phyloP scores from a whole-genome alignment of 2,888 invertebrate species.

The Drosophila tripunctata region DNA sequence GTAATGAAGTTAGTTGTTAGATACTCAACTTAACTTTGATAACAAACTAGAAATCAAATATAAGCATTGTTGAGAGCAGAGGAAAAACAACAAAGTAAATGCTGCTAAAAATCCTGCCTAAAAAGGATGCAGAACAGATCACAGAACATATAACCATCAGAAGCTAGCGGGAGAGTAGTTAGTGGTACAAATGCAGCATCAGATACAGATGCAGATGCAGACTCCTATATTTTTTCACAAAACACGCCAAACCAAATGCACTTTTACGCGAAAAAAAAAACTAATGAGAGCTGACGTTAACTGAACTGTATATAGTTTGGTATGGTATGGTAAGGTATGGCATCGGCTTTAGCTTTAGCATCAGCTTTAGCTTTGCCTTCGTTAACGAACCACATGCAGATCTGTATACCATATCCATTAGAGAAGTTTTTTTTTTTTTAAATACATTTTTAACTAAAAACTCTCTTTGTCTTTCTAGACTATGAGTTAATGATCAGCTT shows the following conservation, averaged over 20 bases:
- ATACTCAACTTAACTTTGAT: not conserved
- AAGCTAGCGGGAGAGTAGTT: not conserved
- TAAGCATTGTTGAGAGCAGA: not conserved
- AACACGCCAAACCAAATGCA: slow-evolving; percentile 52
- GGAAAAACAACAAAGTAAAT: slow-evolving; percentile 1
- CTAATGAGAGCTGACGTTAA: slow-evolving; percentile 37
- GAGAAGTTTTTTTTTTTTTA: not conserved
- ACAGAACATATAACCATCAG: too few species aligned
- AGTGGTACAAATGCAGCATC: slow-evolving; percentile 8
- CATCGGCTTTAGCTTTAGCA: slow-evolving; percentile 9
- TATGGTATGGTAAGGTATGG: not conserved
- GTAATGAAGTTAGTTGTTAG: not conserved
- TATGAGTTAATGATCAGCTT: too few species aligned
- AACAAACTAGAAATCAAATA: slow-evolving; percentile 13
- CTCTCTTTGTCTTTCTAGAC: too few species aligned
- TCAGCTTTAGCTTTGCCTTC: slow-evolving; percentile 22
- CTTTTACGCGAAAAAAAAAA: slow-evolving; percentile 45
- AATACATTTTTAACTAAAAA: not conserved
- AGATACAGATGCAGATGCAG: slow-evolving; percentile 30
- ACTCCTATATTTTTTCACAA: slow-evolving; percentile 59
- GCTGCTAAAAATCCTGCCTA: slow-evolving; percentile 43
- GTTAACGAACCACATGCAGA: slow-evolving; percentile 32
- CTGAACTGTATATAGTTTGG: not conserved
- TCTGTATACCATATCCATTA: slow-evolving; percentile 7
- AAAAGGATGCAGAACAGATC: slow-evolving; percentile 30